Conservation (phyloP, 2,888 invertebrate genomes). For the Pheosia tremula region DNA sequence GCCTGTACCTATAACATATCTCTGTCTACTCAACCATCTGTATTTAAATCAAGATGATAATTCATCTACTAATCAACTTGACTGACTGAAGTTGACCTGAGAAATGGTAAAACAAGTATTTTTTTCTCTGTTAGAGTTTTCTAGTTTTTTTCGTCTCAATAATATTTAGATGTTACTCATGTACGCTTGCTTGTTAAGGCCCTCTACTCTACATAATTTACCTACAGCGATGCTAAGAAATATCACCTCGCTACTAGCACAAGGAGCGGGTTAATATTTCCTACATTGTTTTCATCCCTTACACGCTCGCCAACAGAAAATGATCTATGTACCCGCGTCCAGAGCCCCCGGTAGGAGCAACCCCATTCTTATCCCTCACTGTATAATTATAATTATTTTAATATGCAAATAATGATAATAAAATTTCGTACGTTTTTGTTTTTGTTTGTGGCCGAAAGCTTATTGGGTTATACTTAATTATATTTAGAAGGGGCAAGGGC, state of each 20-base stretch:
- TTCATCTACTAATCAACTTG: too few species aligned
- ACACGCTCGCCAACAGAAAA: neutral
- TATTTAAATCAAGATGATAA: too few species aligned
- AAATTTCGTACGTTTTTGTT: constrained; percentile 79
- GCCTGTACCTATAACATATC: too few species aligned
- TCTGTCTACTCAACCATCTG: too few species aligned
- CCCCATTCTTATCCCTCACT: constrained; percentile 50
- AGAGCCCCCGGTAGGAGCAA: constrained; percentile 12
- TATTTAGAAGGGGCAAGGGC: constrained; percentile 62
- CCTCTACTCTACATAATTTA: too few species aligned
- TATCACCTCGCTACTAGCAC: neutral
- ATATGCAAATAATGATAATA: constrained; percentile 84
- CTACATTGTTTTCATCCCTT: neutral
- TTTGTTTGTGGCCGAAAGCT: constrained; percentile 66
- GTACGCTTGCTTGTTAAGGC: too few species aligned
- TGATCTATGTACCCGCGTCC: neutral
- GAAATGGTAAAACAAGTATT: too few species aligned
- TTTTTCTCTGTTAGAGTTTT: too few species aligned
- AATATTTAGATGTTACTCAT: too few species aligned
- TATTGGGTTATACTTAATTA: constrained; percentile 81
- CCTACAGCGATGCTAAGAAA: too few species aligned
- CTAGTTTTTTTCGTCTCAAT: too few species aligned
- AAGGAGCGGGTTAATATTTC: neutral
- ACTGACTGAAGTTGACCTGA: too few species aligned
- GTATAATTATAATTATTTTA: constrained; percentile 79